These are phyloP conservation scores for Lepidurus packardi DNA, from an alignment of 1,140 invertebrate genomes.

Conservation along the genomic window DNA sequence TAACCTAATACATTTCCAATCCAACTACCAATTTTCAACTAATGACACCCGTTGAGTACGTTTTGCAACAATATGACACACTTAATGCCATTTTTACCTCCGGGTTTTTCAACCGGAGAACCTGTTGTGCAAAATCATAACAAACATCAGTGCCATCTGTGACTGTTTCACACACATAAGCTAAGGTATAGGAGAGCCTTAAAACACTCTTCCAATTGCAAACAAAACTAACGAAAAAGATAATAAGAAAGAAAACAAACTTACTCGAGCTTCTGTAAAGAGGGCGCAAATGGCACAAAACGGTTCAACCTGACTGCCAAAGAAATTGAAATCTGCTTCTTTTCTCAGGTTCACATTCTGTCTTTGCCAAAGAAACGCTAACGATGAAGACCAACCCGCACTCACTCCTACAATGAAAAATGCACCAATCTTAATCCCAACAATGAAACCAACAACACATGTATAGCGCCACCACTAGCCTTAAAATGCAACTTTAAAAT, in stretches of 20 bases:
- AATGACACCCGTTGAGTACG: no score
- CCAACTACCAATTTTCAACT: no score
- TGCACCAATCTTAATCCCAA: not conserved
- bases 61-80: no score
- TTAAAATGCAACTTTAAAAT: no score
- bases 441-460: no score
- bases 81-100: no score
- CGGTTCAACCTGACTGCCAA: constrained; percentile 22
- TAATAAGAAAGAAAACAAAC: not conserved
- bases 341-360: not conserved
- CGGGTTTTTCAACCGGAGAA: no score
- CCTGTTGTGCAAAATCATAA: no score
- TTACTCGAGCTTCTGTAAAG: not conserved
- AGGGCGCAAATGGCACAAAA: constrained; percentile 25
- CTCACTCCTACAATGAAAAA: not conserved
- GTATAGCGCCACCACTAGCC: no score
- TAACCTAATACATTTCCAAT: no score
- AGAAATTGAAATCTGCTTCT: constrained; percentile 28
- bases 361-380: not conserved
- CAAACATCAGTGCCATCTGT: not conserved
- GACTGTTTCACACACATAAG: not conserved
- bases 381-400: not conserved
- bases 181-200: not conserved
- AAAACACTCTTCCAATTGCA: not conserved
- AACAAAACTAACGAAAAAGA: not conserved